Conservation (phyloP, 2,888 invertebrate species). For the Drosophila atroscutellata region DNA sequence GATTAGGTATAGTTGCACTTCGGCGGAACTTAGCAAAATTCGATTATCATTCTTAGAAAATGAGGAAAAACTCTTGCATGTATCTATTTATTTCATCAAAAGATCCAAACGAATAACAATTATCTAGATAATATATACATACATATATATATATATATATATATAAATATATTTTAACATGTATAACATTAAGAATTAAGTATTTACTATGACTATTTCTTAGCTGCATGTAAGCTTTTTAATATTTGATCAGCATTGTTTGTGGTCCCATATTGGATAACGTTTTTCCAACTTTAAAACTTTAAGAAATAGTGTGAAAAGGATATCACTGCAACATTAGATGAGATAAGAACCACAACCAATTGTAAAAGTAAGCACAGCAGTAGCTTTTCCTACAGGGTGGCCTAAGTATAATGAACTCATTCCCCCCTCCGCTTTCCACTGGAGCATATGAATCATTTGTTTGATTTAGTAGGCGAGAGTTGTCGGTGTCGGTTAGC, state of each 20-base stretch:
- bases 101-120: not conserved
- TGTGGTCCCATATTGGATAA: too few relatives aligned
- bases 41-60: not conserved
- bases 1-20: not conserved
- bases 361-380: not conserved
- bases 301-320: too few relatives aligned
- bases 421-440: not conserved
- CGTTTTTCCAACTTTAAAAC: too few relatives aligned
- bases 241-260: not conserved
- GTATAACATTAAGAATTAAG: not conserved
- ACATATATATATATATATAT: too few relatives aligned
- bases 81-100: too few relatives aligned
- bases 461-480: constrained; percentile 67
- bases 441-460: constrained; percentile 32
- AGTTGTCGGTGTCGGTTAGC: constrained; percentile 52
- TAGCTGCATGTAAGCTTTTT: not conserved
- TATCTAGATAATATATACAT: too few relatives aligned
- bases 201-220: not conserved
- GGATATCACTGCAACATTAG: not conserved
- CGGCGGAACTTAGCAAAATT: not conserved
- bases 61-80: not conserved
- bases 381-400: not conserved
- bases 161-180: too few relatives aligned
- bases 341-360: not conserved
- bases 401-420: not conserved